Evolutionary conservation across 2,113 vertebrate species (phyloP).

Genomic region (Coregonus clupeaformis): DNA sequence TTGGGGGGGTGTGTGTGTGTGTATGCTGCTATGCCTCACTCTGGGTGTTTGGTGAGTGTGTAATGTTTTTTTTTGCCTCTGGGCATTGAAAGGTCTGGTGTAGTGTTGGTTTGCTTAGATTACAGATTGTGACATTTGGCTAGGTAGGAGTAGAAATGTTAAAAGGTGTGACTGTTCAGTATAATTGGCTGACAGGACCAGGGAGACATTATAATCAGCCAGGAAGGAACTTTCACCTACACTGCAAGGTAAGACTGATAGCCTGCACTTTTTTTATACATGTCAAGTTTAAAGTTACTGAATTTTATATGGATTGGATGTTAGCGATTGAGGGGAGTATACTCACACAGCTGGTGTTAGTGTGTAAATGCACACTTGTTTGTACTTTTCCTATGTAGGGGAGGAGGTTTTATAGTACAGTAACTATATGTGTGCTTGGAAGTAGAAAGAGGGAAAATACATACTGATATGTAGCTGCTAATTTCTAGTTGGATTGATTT

Average conservation of each 20-base stretch:
- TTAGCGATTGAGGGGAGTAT: background rate
- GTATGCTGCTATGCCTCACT: too few species aligned
- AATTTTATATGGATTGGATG: too few species aligned
- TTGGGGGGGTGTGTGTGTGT: too few species aligned
- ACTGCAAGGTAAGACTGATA: constrained; percentile 48
- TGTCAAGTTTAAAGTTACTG: background rate
- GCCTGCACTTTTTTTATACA: background rate
- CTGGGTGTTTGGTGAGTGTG: too few species aligned
- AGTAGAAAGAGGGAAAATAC: too few species aligned
- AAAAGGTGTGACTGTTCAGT: constrained; percentile 48
- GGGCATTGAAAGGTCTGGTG: background rate
- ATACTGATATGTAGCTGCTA: too few species aligned
- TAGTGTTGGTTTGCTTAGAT: background rate
- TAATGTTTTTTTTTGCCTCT: background rate
- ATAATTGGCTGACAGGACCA: background rate
- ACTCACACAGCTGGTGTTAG: background rate
- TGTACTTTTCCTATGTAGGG: too few species aligned
- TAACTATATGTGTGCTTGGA: too few species aligned
- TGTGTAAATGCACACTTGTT: background rate
- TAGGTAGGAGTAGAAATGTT: constrained; percentile 9
- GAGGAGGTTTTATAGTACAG: too few species aligned
- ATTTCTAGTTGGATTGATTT: too few species aligned
- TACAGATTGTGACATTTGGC: constrained; percentile 8
- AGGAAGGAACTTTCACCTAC: background rate
- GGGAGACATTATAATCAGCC: too few species aligned